Percentiles rank a stretch among this genome's conserved stretches.
Conservation (phyloP, 2,888 invertebrate species). For the Drosophila neutralis region DNA sequence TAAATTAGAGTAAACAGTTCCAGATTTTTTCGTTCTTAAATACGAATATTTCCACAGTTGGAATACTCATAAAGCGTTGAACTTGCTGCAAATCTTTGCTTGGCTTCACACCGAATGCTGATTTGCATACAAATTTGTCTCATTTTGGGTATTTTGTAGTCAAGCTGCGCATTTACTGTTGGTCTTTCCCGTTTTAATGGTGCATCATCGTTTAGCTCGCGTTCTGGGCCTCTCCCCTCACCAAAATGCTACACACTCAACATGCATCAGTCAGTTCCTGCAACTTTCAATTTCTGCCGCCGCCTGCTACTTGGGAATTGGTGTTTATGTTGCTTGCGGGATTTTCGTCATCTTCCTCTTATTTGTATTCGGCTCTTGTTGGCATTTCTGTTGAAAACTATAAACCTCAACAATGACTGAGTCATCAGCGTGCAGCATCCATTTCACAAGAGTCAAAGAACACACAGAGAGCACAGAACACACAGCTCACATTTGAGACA, state of each 20-base stretch:
- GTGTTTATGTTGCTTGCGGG: slow-evolving; percentile 1
- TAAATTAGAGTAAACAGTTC: not conserved
- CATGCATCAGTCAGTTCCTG: slow-evolving; percentile 36
- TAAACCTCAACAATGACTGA: slow-evolving; percentile 45
- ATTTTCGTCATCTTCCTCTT: not conserved
- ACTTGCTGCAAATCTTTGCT: slow-evolving; percentile 17
- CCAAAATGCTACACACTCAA: not conserved
- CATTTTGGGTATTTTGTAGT: slow-evolving; percentile 39
- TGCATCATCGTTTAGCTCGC: slow-evolving; percentile 51
- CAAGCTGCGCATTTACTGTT: slow-evolving; percentile 18
- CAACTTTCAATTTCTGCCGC: slow-evolving; percentile 57
- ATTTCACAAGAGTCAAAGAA: slow-evolving; percentile 1
- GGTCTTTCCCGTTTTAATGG: slow-evolving; percentile 25
- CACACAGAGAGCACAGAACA: not conserved
- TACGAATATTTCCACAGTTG: not conserved
- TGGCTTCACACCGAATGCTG: not conserved
- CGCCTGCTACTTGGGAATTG: slow-evolving; percentile 10
- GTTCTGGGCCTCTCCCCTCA: not conserved
- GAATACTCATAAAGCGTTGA: slow-evolving; percentile 12
- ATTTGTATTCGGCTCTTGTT: slow-evolving; percentile 20
- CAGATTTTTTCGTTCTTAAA: not conserved
- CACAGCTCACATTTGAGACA: slow-evolving; percentile 28
- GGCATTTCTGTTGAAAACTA: slow-evolving; percentile 48
- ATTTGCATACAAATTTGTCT: slow-evolving; percentile 38
- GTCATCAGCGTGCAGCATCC: slow-evolving; percentile 41